Percentiles rank a stretch among this genome's conserved stretches.
phyloP scores from a whole-genome alignment of 2,797 vertebrate species.

The Numenius phaeopus region DNA sequence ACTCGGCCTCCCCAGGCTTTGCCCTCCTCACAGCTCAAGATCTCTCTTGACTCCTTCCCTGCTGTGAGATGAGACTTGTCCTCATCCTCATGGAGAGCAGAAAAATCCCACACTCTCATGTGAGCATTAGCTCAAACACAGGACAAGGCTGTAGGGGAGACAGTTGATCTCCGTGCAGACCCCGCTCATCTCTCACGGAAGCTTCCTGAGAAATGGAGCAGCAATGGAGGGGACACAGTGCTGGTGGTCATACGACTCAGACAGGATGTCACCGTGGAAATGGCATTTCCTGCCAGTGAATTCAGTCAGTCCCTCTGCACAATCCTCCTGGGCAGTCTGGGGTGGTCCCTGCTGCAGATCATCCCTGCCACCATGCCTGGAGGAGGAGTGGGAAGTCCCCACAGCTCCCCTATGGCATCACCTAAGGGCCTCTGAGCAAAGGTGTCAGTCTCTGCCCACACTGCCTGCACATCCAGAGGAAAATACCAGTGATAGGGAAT shows the following conservation, averaged over 20 bases:
- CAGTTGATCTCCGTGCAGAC: background rate
- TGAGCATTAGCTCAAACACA: background rate
- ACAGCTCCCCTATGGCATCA: background rate
- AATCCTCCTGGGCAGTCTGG: background rate
- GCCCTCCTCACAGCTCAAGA: background rate
- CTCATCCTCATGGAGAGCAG: background rate
- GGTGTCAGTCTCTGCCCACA: background rate
- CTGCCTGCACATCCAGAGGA: background rate
- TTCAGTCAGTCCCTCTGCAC: background rate
- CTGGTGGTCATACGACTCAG: fast-evolving
- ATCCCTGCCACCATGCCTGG: background rate
- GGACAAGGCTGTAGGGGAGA: background rate
- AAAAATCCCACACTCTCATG: background rate
- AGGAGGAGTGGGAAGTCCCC: background rate
- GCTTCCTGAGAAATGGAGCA: background rate
- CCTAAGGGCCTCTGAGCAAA: background rate
- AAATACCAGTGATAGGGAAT: background rate
- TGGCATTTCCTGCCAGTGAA: background rate
- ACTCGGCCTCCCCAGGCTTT: background rate
- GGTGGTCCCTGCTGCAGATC: background rate
- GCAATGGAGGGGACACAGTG: background rate
- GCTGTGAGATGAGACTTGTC: background rate
- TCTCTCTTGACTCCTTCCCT: background rate
- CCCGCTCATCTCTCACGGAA: background rate
- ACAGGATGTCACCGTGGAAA: background rate